A percentile compares a stretch with the other conserved stretches of the same genome.
These are phyloP conservation scores for Allolobophora icterica DNA, from an alignment of 2,888 invertebrate species.

Conservation along the genomic window DNA sequence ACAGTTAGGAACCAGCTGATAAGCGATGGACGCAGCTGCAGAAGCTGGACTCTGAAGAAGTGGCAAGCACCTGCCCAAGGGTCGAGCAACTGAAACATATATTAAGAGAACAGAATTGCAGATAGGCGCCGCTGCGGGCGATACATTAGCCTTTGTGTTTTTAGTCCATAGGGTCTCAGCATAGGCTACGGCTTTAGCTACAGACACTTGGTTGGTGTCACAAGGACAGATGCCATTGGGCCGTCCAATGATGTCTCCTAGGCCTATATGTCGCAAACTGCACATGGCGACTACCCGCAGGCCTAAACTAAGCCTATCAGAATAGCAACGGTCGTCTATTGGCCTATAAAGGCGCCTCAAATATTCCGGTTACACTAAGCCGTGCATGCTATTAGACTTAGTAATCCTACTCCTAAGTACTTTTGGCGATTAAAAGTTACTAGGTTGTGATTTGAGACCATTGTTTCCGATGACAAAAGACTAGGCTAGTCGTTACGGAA, in stretches of 20 bases:
- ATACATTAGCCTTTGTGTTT: no score
- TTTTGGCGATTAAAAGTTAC: neutral
- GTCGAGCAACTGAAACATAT: no score
- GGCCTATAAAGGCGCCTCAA: neutral
- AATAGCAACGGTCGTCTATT: neutral
- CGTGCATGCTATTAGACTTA: neutral
- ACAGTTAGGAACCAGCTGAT: no score
- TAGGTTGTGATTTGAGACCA: neutral
- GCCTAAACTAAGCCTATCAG: neutral
- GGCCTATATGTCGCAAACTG: neutral
- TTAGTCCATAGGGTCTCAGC: no score
- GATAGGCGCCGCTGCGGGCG: no score
- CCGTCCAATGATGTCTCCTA: neutral
- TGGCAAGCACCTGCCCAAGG: no score
- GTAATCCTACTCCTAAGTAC: neutral
- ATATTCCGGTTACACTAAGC: neutral
- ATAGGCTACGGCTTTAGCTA: neutral
- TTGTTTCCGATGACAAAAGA: neutral
- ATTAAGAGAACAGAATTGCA: no score
- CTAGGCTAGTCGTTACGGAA: neutral
- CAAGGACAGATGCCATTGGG: neutral
- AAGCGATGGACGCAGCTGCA: no score
- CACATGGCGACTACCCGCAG: neutral
- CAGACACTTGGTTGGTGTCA: neutral
- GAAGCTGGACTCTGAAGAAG: no score